A percentile compares a stretch with the other conserved stretches of the same genome.
phyloP scores from a whole-genome alignment of 2,888 invertebrate species.

The Drosophila cognata region DNA sequence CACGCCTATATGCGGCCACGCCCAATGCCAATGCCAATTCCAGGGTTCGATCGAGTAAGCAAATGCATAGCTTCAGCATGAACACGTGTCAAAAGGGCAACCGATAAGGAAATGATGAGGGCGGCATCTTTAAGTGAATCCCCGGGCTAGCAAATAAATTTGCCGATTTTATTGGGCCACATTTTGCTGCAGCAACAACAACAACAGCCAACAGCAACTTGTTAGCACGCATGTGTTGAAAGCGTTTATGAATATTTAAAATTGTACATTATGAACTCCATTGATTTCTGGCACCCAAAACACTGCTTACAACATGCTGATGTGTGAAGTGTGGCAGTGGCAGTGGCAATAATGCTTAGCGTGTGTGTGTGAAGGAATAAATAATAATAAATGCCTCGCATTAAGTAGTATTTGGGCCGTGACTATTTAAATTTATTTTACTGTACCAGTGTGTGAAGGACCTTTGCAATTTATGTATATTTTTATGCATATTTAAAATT shows the following conservation, averaged over 20 bases:
- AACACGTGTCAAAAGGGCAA: slow-evolving; percentile 34
- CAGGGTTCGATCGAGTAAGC: slow-evolving; percentile 35
- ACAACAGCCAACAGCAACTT: neutral
- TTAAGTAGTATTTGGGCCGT: neutral
- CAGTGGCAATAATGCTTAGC: neutral
- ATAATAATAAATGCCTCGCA: slow-evolving; percentile 1
- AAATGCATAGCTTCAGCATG: slow-evolving; percentile 30
- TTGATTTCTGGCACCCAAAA: slow-evolving; percentile 15
- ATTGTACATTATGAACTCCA: slow-evolving; percentile 20
- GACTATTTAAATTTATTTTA: neutral
- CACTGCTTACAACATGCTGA: neutral
- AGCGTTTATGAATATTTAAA: slow-evolving; percentile 58
- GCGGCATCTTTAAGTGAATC: slow-evolving; percentile 47
- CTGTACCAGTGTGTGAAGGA: neutral
- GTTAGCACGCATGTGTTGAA: slow-evolving; percentile 56
- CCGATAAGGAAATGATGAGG: slow-evolving; percentile 2
- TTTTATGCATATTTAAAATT: too few relatives aligned
- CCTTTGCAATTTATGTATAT: neutral
- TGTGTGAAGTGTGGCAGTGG: neutral
- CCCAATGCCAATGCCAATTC: slow-evolving; percentile 34
- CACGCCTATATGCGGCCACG: slow-evolving; percentile 42
- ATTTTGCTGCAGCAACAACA: slow-evolving; percentile 10
- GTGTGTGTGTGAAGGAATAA: slow-evolving; percentile 1
- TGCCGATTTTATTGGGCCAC: slow-evolving; percentile 41
- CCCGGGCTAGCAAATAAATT: slow-evolving; percentile 40